These are phyloP conservation scores for Podargus strigoides DNA, from an alignment of 2,797 vertebrate genomes.

Conservation along the genomic window DNA sequence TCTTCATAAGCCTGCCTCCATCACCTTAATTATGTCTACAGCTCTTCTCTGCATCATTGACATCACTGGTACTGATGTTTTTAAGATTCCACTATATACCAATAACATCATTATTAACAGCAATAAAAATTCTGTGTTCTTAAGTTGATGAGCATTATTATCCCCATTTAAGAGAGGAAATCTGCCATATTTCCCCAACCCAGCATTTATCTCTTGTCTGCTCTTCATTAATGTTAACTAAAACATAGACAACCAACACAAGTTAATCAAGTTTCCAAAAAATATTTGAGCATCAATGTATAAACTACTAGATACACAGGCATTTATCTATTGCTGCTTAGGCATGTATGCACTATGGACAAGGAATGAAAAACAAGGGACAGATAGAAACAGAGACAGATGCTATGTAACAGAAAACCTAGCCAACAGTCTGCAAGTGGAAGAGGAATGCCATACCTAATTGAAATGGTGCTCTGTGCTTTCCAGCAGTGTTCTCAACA, in stretches of 20 bases:
- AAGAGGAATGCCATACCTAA: neutral
- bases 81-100: neutral
- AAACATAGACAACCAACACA: neutral
- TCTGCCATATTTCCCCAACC: neutral
- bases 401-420: neutral
- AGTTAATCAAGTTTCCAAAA: neutral
- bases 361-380: neutral
- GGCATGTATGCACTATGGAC: neutral
- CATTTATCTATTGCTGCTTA: neutral
- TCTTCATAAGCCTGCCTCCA: neutral
- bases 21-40: neutral
- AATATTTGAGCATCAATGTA: neutral
- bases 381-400: neutral
- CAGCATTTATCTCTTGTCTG: neutral
- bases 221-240: neutral
- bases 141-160: neutral
- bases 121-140: neutral
- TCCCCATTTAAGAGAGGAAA: neutral
- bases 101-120: conserved; percentile 1
- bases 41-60: neutral
- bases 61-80: neutral
- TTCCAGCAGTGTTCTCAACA: neutral
- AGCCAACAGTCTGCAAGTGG: neutral
- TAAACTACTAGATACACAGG: neutral
- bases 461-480: neutral